Evolutionary conservation across 2,888 invertebrate genomes (phyloP).

Genomic region (Philonicus albiceps): DNA sequence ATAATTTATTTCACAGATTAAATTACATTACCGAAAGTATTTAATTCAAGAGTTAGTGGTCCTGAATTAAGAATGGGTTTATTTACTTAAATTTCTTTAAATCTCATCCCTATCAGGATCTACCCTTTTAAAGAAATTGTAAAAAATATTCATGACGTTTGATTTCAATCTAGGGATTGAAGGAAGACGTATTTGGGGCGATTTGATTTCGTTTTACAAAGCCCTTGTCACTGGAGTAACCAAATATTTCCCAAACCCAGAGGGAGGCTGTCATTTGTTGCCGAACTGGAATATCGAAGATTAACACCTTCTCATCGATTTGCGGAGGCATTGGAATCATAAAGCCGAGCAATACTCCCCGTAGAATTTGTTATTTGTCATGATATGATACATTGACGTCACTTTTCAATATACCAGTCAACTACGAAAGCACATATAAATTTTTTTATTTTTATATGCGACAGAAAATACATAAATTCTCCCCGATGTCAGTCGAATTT

Average conservation of each 20-base stretch:
- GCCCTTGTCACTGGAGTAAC: background rate
- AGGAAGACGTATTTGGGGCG: background rate
- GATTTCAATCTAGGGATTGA: background rate
- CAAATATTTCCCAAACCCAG: background rate
- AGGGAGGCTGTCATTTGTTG: background rate
- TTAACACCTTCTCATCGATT: background rate
- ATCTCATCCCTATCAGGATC: background rate
- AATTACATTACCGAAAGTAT: too few species aligned
- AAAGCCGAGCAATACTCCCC: background rate
- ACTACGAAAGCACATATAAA: background rate
- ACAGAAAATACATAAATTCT: slow-evolving; percentile 4
- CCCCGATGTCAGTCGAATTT: slow-evolving; percentile 28
- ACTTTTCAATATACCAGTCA: slow-evolving; percentile 16
- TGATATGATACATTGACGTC: slow-evolving; percentile 5
- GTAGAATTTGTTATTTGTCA: background rate
- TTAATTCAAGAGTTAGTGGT: background rate
- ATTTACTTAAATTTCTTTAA: background rate
- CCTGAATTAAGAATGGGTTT: background rate
- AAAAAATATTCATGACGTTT: background rate
- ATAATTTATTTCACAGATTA: too few species aligned
- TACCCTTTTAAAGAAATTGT: background rate
- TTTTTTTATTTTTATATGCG: background rate
- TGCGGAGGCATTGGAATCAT: background rate
- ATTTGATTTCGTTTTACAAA: background rate
- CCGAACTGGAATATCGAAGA: background rate